These are phyloP conservation scores for Ametastegia equiseti DNA, from an alignment of 2,888 invertebrate species.

Conservation along the genomic window DNA sequence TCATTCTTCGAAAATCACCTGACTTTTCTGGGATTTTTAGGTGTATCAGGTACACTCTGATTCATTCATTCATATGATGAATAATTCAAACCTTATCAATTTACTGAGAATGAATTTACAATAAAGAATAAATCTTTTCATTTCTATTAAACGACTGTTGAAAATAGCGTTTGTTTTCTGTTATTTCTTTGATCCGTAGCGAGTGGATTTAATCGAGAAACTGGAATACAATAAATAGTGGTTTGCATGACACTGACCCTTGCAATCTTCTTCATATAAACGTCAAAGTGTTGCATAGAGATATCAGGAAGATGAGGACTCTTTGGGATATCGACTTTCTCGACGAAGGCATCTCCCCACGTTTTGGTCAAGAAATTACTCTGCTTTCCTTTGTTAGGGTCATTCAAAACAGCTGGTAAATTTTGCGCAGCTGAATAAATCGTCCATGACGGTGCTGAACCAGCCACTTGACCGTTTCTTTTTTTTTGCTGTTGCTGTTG, in stretches of 20 bases:
- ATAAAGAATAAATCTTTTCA: no score
- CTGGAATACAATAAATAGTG: no score
- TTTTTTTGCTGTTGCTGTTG: slow-evolving; percentile 67
- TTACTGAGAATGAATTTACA: no score
- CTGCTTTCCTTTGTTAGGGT: slow-evolving; percentile 94
- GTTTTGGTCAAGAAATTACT: slow-evolving; percentile 96
- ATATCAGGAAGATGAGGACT: slow-evolving; percentile 91
- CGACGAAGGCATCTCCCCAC: slow-evolving; percentile 97
- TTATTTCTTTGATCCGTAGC: no score
- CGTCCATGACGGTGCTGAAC: slow-evolving; percentile 81
- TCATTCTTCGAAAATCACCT: no score
- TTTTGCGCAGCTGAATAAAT: slow-evolving; percentile 95
- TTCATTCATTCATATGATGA: not conserved
- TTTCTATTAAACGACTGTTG: no score
- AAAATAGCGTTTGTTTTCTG: no score
- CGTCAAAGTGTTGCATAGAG: slow-evolving; percentile 89
- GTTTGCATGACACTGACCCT: slow-evolving; percentile 70
- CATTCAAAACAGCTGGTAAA: slow-evolving; percentile 96
- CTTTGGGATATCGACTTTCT: slow-evolving; percentile 86
- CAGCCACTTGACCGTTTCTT: slow-evolving; percentile 77
- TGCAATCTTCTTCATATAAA: slow-evolving; percentile 88
- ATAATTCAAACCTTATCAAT: no score
- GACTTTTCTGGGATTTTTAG: no score
- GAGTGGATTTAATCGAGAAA: no score
- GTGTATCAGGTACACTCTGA: no score